A percentile compares a stretch with the other conserved stretches of the same genome.
These are phyloP conservation scores for Drosophila trapezifrons DNA, from an alignment of 1,140 invertebrate species.

Conservation along the genomic window DNA sequence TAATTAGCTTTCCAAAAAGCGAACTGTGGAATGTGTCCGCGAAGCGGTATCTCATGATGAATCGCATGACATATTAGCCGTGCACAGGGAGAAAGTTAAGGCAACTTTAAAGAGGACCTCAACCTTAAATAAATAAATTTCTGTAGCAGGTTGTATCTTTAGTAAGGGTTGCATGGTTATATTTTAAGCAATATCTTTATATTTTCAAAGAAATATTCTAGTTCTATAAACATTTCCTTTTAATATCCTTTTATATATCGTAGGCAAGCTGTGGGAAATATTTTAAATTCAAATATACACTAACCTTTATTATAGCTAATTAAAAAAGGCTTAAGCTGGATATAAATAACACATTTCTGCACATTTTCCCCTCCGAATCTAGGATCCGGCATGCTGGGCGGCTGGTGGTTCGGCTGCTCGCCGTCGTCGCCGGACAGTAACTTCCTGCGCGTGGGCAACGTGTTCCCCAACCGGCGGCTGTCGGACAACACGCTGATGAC, in stretches of 20 bases:
- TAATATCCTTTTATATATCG: too few relatives aligned
- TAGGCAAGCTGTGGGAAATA: too few relatives aligned
- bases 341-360: too few relatives aligned
- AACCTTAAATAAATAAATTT: too few relatives aligned
- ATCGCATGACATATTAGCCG: neutral
- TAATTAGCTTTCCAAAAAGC: constrained; percentile 59
- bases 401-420: constrained; percentile 90
- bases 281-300: too few relatives aligned
- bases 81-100: neutral
- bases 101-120: neutral
- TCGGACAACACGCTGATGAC: constrained; percentile 96
- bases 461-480: constrained; percentile 91
- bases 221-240: too few relatives aligned
- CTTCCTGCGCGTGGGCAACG: constrained; percentile 92
- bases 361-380: neutral
- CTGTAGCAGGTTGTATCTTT: neutral
- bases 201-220: too few relatives aligned
- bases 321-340: too few relatives aligned
- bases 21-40: constrained; percentile 8
- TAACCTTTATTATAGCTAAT: neutral
- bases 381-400: constrained; percentile 88
- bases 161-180: too few relatives aligned
- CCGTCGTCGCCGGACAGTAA: constrained; percentile 93
- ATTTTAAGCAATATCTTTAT: too few relatives aligned
- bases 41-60: constrained; percentile 18